phyloP scores from a whole-genome alignment of 2,888 invertebrate species.

The Oscheius sp. region DNA sequence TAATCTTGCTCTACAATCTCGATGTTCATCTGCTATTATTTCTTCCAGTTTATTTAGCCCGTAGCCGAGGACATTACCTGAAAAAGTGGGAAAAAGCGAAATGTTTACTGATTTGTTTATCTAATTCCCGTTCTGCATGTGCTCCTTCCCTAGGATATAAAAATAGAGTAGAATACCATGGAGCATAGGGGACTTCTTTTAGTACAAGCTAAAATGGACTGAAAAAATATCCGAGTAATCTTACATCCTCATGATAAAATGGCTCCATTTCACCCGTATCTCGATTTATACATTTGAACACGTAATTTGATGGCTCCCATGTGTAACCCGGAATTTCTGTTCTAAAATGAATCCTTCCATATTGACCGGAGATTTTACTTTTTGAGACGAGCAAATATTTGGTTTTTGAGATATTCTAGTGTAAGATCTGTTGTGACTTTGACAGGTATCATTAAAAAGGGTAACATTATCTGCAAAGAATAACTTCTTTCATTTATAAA shows the following conservation, averaged over 20 bases:
- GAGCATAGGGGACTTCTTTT: constrained; percentile 36
- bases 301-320: constrained; percentile 42
- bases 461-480: not conserved
- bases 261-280: constrained; percentile 44
- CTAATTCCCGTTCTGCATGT: constrained; percentile 57
- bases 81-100: no score
- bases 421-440: not conserved
- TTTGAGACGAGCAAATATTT: constrained; percentile 7
- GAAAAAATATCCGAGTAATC: not conserved
- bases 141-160: constrained; percentile 47
- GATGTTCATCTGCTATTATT: constrained; percentile 56
- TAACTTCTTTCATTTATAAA: not conserved
- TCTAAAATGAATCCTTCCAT: constrained; percentile 11
- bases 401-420: constrained; percentile 2
- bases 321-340: constrained; percentile 40
- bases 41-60: constrained; percentile 56
- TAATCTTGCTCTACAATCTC: constrained; percentile 42
- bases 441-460: constrained; percentile 6
- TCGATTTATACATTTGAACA: constrained; percentile 43
- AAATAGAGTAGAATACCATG: constrained; percentile 45
- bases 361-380: not conserved
- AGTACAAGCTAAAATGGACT: constrained; percentile 30
- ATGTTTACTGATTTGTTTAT: constrained; percentile 50
- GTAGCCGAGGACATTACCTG: constrained; percentile 50
- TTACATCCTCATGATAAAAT: constrained; percentile 43